Evolutionary conservation across 2,113 vertebrate genomes (phyloP), one percentile per base, ranked within the genome.

Genomic region (Eira barbara): DNA sequence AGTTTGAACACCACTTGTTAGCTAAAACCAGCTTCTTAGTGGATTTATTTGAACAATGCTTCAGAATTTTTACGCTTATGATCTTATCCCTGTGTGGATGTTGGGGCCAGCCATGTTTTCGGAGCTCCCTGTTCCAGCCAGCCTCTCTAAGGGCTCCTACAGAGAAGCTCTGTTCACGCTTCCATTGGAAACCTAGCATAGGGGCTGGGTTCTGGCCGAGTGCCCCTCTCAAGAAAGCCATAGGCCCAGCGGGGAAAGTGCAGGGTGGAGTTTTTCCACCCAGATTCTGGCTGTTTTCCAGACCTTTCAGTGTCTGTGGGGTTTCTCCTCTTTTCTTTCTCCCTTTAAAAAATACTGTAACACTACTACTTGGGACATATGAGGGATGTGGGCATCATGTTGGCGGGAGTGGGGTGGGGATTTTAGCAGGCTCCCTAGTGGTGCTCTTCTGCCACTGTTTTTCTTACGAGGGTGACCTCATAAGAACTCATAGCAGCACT

Each of bases 221-320:
- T 17, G 83, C 78, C 94, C 55, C 63, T 57, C 49, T 81, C 63
- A 25, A 71, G 96, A 93, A 71, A 85, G 94, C 90, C 82, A 6
- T 34, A 55, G 88, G 20, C 93, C 79, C 67, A 18, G 27, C 7
- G 13, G 81, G 45, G n/a, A 71, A 89, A 87, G 45, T 23, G 1
- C 39, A 71, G 95, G 83, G 25, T 89, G 27, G 76, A 63, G 71
- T 17, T 63, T 95, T 95, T 88, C 92, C 69, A 88, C 36, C 67
- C 18, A 2, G 13, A 27, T 71, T 69, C 91, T 97, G 88, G 76
- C 91, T 21, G 27, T 17, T 94, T 31, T 94, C 52, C 73, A 97
- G 65, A 45, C 25, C 23, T 36, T 65, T 63, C 6, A 52, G 42
- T 76, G 55, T 89, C 57, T 92, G 34, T 85, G 74, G 61, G 59